These are phyloP conservation scores for Lepetodrilus schrolli DNA, from an alignment of 2,888 invertebrate species.

Conservation along the genomic window DNA sequence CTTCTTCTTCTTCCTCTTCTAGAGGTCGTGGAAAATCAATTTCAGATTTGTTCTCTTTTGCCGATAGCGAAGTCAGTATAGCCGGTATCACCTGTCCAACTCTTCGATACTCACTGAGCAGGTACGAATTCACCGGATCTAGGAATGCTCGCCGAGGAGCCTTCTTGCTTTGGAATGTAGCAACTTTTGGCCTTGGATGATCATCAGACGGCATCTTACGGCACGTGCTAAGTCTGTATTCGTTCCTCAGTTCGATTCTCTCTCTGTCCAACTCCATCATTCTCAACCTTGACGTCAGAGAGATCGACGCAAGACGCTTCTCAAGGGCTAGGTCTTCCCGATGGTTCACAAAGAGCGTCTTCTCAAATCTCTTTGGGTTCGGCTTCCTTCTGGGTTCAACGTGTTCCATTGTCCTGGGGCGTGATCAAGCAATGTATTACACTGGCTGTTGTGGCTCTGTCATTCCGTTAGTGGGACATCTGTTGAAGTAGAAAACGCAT, in stretches of 20 bases:
- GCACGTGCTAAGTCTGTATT: not conserved
- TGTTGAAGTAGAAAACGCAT: too few species aligned
- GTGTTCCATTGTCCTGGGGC: not conserved
- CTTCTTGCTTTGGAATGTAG: not conserved
- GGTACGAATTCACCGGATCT: not conserved
- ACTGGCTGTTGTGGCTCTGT: too few species aligned
- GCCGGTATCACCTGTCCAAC: not conserved
- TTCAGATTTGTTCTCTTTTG: not conserved
- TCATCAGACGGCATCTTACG: not conserved
- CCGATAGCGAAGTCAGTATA: not conserved
- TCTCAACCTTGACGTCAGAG: not conserved
- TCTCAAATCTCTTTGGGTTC: not conserved
- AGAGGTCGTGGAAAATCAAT: not conserved
- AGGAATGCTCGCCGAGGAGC: not conserved
- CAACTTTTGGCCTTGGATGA: not conserved
- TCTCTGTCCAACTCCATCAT: constrained; percentile 16
- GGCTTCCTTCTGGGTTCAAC: not conserved
- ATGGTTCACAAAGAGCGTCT: constrained; percentile 15
- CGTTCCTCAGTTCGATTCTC: constrained; percentile 12
- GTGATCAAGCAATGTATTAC: too few species aligned
- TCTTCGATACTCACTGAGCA: not conserved
- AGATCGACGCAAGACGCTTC: not conserved
- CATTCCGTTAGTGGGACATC: too few species aligned
- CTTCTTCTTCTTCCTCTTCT: not conserved
- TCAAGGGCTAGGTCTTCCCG: not conserved